These are phyloP conservation scores for Polydrusus tereticollis DNA, from an alignment of 2,888 invertebrate genomes.

Conservation along the genomic window DNA sequence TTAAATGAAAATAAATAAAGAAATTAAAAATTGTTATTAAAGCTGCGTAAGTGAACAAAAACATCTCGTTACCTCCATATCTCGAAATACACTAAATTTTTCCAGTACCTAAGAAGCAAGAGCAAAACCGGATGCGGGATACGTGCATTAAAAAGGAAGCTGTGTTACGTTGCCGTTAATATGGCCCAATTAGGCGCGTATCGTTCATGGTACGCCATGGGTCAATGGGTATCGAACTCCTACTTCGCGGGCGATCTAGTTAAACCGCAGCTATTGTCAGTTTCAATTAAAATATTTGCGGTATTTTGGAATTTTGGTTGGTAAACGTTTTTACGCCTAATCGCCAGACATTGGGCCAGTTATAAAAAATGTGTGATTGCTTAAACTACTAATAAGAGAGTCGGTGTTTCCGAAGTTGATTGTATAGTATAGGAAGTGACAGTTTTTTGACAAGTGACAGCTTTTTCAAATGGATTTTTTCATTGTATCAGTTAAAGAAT, in stretches of 20 bases:
- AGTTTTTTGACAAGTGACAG: no score
- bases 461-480: no score
- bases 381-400: background rate
- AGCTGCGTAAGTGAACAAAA: no score
- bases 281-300: constrained; percentile 4
- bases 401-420: no score
- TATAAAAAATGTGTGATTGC: background rate
- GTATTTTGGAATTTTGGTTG: background rate
- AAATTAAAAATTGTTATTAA: no score
- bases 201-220: constrained; percentile 39
- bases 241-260: constrained; percentile 20
- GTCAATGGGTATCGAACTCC: constrained; percentile 43
- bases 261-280: constrained; percentile 18
- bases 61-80: constrained; percentile 10
- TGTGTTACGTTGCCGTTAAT: constrained; percentile 56
- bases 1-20: no score
- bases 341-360: background rate
- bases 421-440: no score
- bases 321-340: background rate
- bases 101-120: constrained; percentile 40
- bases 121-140: constrained; percentile 63
- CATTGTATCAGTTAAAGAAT: no score
- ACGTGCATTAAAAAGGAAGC: constrained; percentile 65
- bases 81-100: constrained; percentile 35
- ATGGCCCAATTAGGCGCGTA: constrained; percentile 43